phyloP scores from a whole-genome alignment of 2,113 vertebrate species.

The Myiopsitta monachus region DNA sequence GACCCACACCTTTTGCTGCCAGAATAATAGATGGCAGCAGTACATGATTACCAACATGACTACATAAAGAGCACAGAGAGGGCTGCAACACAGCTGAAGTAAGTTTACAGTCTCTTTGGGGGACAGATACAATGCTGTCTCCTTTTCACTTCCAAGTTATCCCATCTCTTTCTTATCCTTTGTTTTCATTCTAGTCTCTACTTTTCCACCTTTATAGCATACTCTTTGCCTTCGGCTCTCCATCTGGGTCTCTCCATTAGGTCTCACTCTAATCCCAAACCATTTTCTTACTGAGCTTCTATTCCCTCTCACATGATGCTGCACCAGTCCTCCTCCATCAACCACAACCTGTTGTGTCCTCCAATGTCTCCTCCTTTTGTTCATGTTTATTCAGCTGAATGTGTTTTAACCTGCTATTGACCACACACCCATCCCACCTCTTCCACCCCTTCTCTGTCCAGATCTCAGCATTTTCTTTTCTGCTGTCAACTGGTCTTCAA shows the following conservation, averaged over 20 bases:
- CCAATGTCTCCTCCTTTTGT: background rate
- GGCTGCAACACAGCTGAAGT: background rate
- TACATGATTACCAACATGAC: background rate
- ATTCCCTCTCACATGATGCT: background rate
- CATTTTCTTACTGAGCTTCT: background rate
- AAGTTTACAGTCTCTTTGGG: background rate
- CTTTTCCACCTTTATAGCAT: background rate
- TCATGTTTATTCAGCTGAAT: background rate
- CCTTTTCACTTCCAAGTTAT: background rate
- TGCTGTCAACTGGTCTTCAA: background rate
- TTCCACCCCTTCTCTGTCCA: background rate
- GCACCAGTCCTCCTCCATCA: background rate
- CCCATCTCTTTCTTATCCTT: background rate
- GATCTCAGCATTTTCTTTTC: background rate
- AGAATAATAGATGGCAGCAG: background rate
- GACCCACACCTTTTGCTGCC: background rate
- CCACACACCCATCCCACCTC: background rate
- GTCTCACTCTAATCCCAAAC: background rate
- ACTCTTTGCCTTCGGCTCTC: background rate
- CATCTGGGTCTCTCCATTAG: background rate
- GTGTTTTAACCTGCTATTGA: background rate
- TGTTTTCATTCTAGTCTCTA: background rate
- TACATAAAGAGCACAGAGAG: rapidly evolving
- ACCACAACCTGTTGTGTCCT: background rate
- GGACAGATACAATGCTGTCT: background rate